Conservation (phyloP, 1,140 invertebrate genomes). For the Ceratoteleas bidentatus region DNA sequence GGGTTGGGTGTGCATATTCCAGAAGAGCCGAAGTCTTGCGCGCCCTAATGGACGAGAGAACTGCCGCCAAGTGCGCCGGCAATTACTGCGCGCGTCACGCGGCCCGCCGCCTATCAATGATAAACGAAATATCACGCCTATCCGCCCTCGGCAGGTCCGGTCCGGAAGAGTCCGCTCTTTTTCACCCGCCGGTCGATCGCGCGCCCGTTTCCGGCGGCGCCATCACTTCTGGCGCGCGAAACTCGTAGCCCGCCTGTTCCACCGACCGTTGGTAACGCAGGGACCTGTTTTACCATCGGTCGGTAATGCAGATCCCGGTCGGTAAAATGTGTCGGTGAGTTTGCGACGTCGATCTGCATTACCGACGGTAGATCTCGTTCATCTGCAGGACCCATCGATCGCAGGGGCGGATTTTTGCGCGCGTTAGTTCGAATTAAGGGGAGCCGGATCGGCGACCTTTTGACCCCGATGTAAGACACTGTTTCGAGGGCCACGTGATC, state of each 20-base stretch:
- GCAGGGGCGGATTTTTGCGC: too few species aligned
- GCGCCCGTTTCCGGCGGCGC: not conserved
- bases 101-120: slow-evolving; percentile 9
- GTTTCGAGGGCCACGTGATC: too few species aligned
- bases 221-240: not conserved
- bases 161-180: not conserved
- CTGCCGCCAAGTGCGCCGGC: slow-evolving; percentile 11
- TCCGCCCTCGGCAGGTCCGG: slow-evolving; percentile 3
- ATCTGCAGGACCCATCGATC: too few species aligned
- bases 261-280: not conserved
- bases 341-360: not conserved
- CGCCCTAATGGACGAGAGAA: slow-evolving; percentile 15
- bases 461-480: too few species aligned
- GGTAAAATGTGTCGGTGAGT: not conserved
- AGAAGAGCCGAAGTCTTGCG: slow-evolving; percentile 28
- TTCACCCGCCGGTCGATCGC: not conserved
- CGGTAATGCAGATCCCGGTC: not conserved
- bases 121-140: slow-evolving; percentile 26
- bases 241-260: not conserved
- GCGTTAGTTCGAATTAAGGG: too few species aligned
- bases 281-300: not conserved
- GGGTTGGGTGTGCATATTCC: slow-evolving; percentile 47
- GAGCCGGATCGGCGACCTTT: too few species aligned
- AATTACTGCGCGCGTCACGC: slow-evolving; percentile 23
- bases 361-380: not conserved